phyloP scores from a whole-genome alignment of 1,140 invertebrate genomes.

The Melipona quadrifasciata region DNA sequence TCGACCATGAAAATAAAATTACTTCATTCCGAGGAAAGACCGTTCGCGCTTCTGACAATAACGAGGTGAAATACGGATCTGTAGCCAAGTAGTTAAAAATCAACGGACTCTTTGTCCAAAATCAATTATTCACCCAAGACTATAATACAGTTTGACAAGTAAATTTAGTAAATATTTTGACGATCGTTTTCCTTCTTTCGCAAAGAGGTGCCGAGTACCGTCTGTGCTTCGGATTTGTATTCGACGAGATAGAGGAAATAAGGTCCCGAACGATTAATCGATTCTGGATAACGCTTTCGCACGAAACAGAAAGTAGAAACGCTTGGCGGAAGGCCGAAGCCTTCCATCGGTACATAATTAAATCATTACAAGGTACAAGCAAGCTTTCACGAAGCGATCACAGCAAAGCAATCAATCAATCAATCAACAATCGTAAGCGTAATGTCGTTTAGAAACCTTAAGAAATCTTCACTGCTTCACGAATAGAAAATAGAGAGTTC shows the following conservation, averaged over 20 bases:
- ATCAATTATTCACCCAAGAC: background rate
- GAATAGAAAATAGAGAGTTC: constrained; percentile 21
- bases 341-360: background rate
- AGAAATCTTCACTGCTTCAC: background rate
- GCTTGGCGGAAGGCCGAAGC: background rate
- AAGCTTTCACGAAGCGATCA: background rate
- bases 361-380: background rate
- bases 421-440: constrained; percentile 11
- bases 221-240: background rate
- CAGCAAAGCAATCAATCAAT: constrained; percentile 1
- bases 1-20: background rate
- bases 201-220: background rate
- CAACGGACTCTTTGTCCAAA: background rate
- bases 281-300: background rate
- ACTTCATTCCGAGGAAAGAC: background rate
- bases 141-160: too few relatives aligned
- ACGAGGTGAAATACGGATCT: background rate
- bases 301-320: background rate
- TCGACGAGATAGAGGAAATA: background rate
- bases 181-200: background rate
- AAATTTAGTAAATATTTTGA: background rate
- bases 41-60: background rate
- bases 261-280: background rate
- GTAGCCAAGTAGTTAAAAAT: background rate
- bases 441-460: constrained; percentile 6